A percentile compares a stretch with the other conserved stretches of the same genome.
Evolutionary conservation across 1,140 invertebrate species (phyloP).

Genomic region (Arion vulgaris): DNA sequence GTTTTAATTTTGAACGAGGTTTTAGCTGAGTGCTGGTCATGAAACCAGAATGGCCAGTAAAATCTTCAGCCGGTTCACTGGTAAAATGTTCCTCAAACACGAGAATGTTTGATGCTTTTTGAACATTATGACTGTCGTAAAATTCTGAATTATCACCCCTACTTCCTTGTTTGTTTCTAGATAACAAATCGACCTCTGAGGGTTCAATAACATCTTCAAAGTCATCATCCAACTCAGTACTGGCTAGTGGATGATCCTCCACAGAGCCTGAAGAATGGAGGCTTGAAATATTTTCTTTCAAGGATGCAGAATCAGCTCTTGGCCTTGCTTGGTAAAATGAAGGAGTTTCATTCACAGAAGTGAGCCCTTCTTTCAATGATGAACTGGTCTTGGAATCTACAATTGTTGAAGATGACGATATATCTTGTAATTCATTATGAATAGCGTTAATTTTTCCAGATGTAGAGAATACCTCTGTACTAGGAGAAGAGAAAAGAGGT

Average conservation of each 20-base stretch:
- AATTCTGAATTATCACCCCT: conserved; percentile 23
- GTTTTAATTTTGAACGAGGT: conserved; percentile 42
- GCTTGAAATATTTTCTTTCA: neutral
- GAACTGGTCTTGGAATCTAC: neutral
- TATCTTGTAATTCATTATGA: neutral
- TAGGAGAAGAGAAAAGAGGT: neutral
- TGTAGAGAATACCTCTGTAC: neutral
- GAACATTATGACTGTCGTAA: conserved; percentile 10
- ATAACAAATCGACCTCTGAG: neutral
- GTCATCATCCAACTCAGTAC: conserved; percentile 30
- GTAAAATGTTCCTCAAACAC: conserved; percentile 50
- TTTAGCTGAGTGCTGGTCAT: conserved; percentile 29
- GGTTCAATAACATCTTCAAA: conserved; percentile 34
- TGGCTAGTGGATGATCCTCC: conserved; percentile 31
- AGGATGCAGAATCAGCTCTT: neutral
- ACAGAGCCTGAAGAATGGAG: neutral
- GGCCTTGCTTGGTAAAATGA: neutral
- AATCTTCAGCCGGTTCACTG: conserved; percentile 54
- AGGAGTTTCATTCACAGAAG: neutral
- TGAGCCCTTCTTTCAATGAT: neutral
- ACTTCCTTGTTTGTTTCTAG: neutral
- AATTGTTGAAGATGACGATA: neutral
- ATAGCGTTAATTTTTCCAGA: neutral
- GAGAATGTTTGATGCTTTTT: conserved; percentile 37
- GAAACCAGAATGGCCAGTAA: conserved; percentile 40